Percentiles rank a stretch among this genome's conserved stretches.
Evolutionary conservation across 1,140 invertebrate genomes (phyloP).

Genomic region (Cephus cinctus): DNA sequence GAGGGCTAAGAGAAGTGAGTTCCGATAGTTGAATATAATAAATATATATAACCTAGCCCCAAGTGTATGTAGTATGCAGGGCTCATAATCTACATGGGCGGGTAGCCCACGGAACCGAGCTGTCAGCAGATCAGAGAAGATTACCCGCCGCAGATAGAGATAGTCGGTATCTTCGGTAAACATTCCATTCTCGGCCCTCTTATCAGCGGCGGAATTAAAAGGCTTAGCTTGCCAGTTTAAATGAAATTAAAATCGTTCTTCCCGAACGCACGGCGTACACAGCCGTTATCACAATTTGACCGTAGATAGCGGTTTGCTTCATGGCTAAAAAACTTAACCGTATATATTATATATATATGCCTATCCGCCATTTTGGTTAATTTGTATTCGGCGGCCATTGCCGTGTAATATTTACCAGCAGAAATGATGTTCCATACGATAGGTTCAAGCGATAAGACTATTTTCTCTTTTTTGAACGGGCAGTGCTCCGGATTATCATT

Average conservation of each 20-base stretch:
- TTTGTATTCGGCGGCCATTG: no score
- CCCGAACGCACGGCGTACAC: not conserved
- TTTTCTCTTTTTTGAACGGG: no score
- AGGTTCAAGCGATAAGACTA: no score
- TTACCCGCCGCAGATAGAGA: slow-evolving; percentile 6
- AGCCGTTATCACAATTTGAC: slow-evolving; percentile 1
- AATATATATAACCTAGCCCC: no score
- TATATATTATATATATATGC: no score
- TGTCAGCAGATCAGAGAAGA: slow-evolving; percentile 8
- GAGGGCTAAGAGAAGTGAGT: not conserved
- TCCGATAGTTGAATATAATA: not conserved
- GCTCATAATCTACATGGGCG: slow-evolving; percentile 2
- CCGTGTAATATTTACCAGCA: no score
- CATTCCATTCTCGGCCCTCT: slow-evolving; percentile 10
- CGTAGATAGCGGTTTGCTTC: slow-evolving; percentile 1
- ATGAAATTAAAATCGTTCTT: slow-evolving; percentile 11
- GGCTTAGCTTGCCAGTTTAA: slow-evolving; percentile 8
- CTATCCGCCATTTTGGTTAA: no score
- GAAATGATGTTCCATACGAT: no score
- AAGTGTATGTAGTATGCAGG: no score
- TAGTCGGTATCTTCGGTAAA: slow-evolving; percentile 9
- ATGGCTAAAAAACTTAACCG: no score
- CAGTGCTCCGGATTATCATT: no score
- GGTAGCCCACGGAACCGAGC: slow-evolving; percentile 1
- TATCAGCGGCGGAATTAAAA: slow-evolving; percentile 12